Percentiles rank a stretch among this genome's conserved stretches.
phyloP scores from a whole-genome alignment of 2,113 vertebrate species.

The Lathamus discolor region DNA sequence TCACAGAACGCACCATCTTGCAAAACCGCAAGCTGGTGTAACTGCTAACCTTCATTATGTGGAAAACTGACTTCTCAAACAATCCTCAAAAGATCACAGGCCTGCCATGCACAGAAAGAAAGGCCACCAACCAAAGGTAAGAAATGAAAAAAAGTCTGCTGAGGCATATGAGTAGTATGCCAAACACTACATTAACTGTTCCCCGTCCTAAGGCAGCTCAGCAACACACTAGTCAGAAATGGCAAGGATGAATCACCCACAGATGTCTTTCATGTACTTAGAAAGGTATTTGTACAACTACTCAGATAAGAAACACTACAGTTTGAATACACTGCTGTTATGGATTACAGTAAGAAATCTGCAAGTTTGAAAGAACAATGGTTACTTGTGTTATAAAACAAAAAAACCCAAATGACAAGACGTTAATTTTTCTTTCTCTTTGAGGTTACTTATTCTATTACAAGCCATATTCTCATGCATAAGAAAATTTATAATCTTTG shows the following conservation, averaged over 20 bases:
- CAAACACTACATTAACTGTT: not conserved
- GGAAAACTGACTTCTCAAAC: not conserved
- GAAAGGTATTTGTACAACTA: not conserved
- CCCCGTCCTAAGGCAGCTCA: not conserved
- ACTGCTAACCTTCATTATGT: not conserved
- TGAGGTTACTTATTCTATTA: not conserved
- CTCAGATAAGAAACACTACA: not conserved
- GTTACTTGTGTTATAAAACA: not conserved
- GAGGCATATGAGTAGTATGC: accelerated
- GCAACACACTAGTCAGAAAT: not conserved
- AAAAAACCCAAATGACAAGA: not conserved
- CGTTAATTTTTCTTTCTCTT: not conserved
- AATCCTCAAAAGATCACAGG: not conserved
- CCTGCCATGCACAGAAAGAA: not conserved
- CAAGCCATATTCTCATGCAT: not conserved
- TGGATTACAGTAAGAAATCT: not conserved
- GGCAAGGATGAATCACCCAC: not conserved
- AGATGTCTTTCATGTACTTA: not conserved
- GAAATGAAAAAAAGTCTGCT: not conserved
- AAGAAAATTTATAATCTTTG: not conserved
- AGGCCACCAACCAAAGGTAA: not conserved
- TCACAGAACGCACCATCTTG: not conserved
- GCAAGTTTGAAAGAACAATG: not conserved
- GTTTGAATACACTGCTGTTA: not conserved
- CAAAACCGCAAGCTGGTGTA: not conserved